phyloP scores from a whole-genome alignment of 2,113 vertebrate genomes.

The Macquaria australasica region DNA sequence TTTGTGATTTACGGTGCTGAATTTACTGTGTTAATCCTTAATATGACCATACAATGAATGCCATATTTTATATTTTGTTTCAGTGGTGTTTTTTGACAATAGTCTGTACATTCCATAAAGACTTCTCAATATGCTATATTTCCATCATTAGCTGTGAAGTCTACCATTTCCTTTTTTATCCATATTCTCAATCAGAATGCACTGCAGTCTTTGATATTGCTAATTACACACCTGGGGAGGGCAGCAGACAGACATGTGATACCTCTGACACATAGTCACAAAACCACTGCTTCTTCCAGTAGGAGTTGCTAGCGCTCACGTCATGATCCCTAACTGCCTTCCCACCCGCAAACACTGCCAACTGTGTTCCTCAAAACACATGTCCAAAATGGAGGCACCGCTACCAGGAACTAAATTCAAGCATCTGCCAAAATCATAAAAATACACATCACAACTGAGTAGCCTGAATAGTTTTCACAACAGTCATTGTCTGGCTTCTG shows the following conservation, averaged over 20 bases:
- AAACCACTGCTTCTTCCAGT: background rate
- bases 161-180: no score
- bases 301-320: background rate
- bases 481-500: background rate
- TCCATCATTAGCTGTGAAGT: background rate
- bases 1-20: background rate
- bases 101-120: background rate
- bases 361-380: background rate
- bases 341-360: constrained; percentile 1
- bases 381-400: background rate
- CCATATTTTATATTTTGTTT: background rate
- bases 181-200: no score
- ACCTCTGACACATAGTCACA: no score
- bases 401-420: background rate
- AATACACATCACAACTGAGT: background rate
- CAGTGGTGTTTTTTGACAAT: background rate
- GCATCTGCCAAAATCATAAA: background rate
- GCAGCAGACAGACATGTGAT: background rate
- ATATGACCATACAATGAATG: background rate
- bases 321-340: constrained; percentile 1
- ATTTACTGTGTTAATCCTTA: background rate
- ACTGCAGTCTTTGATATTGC: background rate
- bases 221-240: background rate
- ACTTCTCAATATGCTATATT: background rate
- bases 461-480: background rate